Base-by-base conservation (phyloP, 2,888 invertebrate species). In the Lathronympha strigana region DNA sequence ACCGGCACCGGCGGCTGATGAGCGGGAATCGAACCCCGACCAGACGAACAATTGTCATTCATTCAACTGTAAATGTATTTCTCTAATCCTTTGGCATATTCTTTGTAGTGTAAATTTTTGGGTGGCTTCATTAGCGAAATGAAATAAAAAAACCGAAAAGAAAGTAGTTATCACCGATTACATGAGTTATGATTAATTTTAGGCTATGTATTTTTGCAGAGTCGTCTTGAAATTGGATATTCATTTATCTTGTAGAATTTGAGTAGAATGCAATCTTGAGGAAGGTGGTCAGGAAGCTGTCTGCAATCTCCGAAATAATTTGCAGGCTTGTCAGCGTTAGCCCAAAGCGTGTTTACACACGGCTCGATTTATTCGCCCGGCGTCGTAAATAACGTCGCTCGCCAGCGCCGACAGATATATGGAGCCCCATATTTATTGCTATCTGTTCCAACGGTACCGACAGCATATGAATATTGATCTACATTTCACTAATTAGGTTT, bases 371-470 rank as follows among this genome's bases (percentile, higher is more conserved):
- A 87, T 88, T 78, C 80, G 70, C 74, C 66, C 70, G 73, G 72
- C 72, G 77, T 77, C 81, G 79, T 88, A 88, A 89, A 90, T 87
- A 85, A 86, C 77, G 67, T 63, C 67, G 75, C 80, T 73, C 72
- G 72, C 76, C 76, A 75, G 79, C 85, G 88, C 78, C 76, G 89
- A 89, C 90, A 89, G 89, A 89, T 88, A 88, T 90, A 90, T 88
- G 89, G 83, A 78, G 78, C 78, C 76, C 69, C 72, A 76, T 85
- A 88, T 90, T 90, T 89, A 90, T 87, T 76, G 75, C 80, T 81
- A 73, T 85, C 85, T 86, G 85, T 84, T 84, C 78, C 66, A 67
- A 57, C n/a, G 33, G 79, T 82, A 84, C 77, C 61, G 83, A 73
- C 68, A 73, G 81, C 49, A 45, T 31, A 45, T 45, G 43, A 31